Percentiles rank a stretch among this genome's conserved stretches.
Evolutionary conservation across 2,113 vertebrate species (phyloP).

Genomic region (Myrmophylax atrothorax): DNA sequence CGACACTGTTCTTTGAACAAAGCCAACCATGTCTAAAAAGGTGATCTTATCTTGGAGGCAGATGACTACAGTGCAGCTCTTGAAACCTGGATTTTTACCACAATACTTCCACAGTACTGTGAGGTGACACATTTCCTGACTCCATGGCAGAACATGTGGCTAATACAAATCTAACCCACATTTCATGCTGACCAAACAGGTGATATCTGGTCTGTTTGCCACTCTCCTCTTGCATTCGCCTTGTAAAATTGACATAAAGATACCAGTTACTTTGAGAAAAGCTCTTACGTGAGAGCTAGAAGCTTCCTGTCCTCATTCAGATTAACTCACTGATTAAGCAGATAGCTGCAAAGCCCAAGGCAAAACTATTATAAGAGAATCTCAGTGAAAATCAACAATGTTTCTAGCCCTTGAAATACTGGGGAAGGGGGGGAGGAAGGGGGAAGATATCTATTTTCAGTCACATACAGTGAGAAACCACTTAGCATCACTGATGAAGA

Average conservation of each 20-base stretch:
- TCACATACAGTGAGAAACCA: neutral
- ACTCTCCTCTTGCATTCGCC: neutral
- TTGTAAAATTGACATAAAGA: neutral
- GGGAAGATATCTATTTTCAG: neutral
- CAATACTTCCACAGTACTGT: neutral
- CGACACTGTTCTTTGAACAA: neutral
- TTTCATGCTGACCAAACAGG: neutral
- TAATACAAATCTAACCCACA: neutral
- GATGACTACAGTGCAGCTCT: neutral
- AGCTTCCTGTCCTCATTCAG: neutral
- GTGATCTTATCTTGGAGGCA: neutral
- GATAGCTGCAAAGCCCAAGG: neutral
- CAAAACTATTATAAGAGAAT: neutral
- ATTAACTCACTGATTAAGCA: neutral
- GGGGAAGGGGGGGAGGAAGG: too few species aligned
- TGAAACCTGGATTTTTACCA: neutral
- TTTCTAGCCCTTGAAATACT: neutral
- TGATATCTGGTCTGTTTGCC: neutral
- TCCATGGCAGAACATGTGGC: neutral
- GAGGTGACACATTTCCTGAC: neutral
- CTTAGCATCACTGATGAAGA: neutral
- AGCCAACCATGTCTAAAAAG: neutral
- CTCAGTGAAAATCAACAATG: neutral
- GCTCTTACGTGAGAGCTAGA: neutral
- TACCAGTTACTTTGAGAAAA: neutral